phyloP scores from a whole-genome alignment of 1,140 invertebrate genomes.

The Propsilocerus akamusi region DNA sequence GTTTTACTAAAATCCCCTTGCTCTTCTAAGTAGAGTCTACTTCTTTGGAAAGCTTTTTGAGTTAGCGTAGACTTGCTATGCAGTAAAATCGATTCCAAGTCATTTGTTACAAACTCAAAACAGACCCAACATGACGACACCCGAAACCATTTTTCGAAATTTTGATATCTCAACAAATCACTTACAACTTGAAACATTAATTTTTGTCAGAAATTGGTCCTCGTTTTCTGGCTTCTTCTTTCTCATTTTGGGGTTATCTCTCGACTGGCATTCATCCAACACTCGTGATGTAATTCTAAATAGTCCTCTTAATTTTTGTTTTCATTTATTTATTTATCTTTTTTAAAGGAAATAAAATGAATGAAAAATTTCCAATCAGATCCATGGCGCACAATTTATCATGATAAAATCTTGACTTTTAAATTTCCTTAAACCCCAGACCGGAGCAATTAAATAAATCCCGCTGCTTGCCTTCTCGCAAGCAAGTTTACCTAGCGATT shows the following conservation, averaged over 20 bases:
- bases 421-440: slow-evolving; percentile 9
- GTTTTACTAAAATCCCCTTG: too few species aligned
- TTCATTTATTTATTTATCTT: slow-evolving; percentile 18
- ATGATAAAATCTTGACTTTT: neutral
- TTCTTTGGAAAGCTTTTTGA: too few species aligned
- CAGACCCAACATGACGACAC: too few species aligned
- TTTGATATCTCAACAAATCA: neutral
- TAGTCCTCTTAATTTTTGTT: slow-evolving; percentile 12
- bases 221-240: slow-evolving; percentile 22
- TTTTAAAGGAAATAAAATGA: slow-evolving; percentile 17
- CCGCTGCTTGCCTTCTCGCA: too few species aligned
- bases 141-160: too few species aligned
- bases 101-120: too few species aligned
- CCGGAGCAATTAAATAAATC: slow-evolving; percentile 21
- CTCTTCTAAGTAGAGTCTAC: too few species aligned
- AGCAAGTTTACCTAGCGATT: too few species aligned
- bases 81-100: too few species aligned
- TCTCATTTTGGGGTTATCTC: slow-evolving; percentile 18
- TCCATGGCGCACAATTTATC: neutral
- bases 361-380: slow-evolving; percentile 8
- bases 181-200: slow-evolving; percentile 22
- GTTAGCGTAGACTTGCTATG: too few species aligned
- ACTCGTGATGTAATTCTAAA: slow-evolving; percentile 23
- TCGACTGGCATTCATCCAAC: slow-evolving; percentile 14
- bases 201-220: slow-evolving; percentile 17